Evolutionary conservation across 2,888 invertebrate genomes (phyloP).

Genomic region (Nymphalis c-album): DNA sequence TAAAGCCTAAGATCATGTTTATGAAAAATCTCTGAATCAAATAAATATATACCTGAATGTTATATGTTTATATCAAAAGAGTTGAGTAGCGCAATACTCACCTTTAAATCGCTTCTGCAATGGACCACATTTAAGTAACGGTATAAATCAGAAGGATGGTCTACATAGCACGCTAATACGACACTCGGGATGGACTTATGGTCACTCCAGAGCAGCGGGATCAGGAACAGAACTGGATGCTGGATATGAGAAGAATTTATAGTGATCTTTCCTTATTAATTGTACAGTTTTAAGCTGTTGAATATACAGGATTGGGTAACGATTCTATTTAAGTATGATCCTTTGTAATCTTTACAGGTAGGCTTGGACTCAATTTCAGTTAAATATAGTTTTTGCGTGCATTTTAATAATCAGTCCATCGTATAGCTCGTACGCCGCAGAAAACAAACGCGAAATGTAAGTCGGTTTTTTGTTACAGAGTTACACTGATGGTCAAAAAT

Average conservation of each 20-base stretch:
- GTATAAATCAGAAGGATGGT: constrained; percentile 46
- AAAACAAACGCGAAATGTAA: no score
- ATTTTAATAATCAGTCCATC: no score
- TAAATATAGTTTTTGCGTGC: no score
- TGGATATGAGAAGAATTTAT: constrained; percentile 17
- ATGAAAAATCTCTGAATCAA: no score
- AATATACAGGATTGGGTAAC: neutral
- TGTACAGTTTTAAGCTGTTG: constrained; percentile 14
- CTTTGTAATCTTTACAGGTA: neutral
- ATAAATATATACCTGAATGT: no score
- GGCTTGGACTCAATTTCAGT: neutral
- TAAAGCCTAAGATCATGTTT: no score
- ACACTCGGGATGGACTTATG: constrained; percentile 44
- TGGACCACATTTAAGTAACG: constrained; percentile 33
- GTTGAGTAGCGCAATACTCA: no score
- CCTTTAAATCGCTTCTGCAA: constrained; percentile 19
- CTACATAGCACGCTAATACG: constrained; percentile 50
- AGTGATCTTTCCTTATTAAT: constrained; percentile 21
- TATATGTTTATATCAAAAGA: no score
- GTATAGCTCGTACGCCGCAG: no score
- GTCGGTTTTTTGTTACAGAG: no score
- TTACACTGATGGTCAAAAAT: no score
- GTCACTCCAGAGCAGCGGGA: constrained; percentile 32
- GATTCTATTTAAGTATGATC: neutral
- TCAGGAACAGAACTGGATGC: constrained; percentile 17